Evolutionary conservation across 2,113 vertebrate genomes (phyloP).

Genomic region (Pseudolaguvia tuberculata): DNA sequence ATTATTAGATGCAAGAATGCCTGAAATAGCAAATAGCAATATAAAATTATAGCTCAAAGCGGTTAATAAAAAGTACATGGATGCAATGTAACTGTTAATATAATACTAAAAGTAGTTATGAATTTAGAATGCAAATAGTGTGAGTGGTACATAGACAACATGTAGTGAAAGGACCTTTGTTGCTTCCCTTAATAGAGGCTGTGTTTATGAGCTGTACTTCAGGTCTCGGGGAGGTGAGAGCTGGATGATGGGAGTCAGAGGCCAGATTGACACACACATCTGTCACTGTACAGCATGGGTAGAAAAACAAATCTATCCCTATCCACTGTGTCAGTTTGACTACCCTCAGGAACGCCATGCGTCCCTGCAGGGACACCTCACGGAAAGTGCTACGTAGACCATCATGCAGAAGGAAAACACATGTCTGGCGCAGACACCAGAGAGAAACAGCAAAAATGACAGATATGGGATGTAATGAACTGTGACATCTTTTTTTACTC

Average conservation of each 20-base stretch:
- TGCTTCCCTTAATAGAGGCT: not conserved
- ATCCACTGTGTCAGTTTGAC: constrained; percentile 58
- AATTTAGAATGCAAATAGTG: not conserved
- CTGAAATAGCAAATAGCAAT: not conserved
- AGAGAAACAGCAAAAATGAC: constrained; percentile 29
- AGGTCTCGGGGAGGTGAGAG: constrained; percentile 9
- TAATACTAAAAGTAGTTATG: not conserved
- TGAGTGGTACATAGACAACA: not conserved
- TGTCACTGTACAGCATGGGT: constrained; percentile 56
- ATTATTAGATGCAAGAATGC: not conserved
- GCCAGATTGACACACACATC: constrained; percentile 59
- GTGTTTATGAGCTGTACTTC: not conserved
- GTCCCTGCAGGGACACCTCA: constrained; percentile 42
- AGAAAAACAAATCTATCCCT: constrained; percentile 65
- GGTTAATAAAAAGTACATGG: not conserved
- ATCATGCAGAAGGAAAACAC: constrained; percentile 31
- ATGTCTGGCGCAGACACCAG: constrained; percentile 1
- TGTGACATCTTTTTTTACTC: constrained; percentile 38
- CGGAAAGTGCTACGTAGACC: constrained; percentile 36
- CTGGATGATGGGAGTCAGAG: constrained; percentile 38
- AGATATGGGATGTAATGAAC: constrained; percentile 40
- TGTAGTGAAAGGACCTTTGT: not conserved
- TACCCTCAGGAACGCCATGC: constrained; percentile 31
- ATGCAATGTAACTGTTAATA: not conserved
- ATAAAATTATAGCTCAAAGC: not conserved